Evolutionary conservation across 2,888 invertebrate species (phyloP), one percentile per base, ranked within the genome.

Genomic region (Apamea sordens): DNA sequence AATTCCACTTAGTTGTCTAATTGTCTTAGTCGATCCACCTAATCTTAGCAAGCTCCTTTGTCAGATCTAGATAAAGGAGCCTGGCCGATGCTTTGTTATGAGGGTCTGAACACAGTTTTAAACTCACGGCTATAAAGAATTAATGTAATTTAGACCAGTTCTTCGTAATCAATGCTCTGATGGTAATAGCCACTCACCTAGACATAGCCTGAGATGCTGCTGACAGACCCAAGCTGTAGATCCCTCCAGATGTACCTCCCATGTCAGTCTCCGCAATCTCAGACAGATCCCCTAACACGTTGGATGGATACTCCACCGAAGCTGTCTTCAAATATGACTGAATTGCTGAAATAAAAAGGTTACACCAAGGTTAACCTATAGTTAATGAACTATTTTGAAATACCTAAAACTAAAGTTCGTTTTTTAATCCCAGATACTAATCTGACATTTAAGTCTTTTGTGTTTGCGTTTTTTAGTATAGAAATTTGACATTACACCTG

Each of bases 181-280:
- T 24, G 13, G 4, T 50, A 53, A 63, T 24, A 1, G 70, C 0
- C 15, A 76, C 87, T 89, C 86, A 96, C 94, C 91, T 90, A 53
- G 94, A 91, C 73, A 97, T 94, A 69, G 96, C 93, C 71, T 96
- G 96, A 0, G 97, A 97, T 0, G 97, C 97, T 0, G 98, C 97
- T 5, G 98, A 97, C 80, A 99, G 97, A 80, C 98, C 97, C 82
- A 99, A 95, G 82, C 98, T 98, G 95, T 98, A 98, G 68, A 99
- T 96, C 2, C 98, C 98, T 0, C 98, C 98, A 0, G 98, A 98
- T 0, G 98, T 98, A 0, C 99, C 98, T 0, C 98, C 98, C 97
- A 98, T 98, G 70, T 96, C 95, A 32, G 97, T 97, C 91, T 98
- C 98, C 0, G 98, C 97, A 11, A 98, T 95, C 85, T 97, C 97